Conservation (phyloP, 2,797 vertebrate genomes). For the Siniperca undulata region DNA sequence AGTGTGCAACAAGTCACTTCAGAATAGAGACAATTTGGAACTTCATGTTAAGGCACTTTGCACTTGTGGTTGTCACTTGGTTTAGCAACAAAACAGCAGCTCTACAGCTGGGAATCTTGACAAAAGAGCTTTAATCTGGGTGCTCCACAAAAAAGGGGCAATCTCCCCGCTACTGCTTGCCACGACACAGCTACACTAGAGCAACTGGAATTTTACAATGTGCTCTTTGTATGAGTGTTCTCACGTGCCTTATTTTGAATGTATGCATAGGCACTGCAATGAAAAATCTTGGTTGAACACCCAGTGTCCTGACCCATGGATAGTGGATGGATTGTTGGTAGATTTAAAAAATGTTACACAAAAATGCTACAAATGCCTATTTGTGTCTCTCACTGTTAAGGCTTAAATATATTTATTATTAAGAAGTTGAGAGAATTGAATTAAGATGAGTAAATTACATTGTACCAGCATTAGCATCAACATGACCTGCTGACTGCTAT, state of each 20-base stretch:
- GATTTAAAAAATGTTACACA: slow-evolving; percentile 4
- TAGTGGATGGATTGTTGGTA: background rate
- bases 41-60: background rate
- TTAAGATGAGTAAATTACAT: background rate
- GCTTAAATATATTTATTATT: background rate
- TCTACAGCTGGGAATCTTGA: background rate
- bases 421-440: background rate
- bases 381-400: background rate
- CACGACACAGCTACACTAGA: background rate
- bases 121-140: background rate
- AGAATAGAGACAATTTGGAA: background rate
- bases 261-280: background rate
- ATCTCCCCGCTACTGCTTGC: background rate
- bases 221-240: slow-evolving; percentile 1
- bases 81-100: slow-evolving; percentile 4
- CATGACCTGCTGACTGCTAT: slow-evolving; percentile 52
- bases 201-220: background rate
- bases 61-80: background rate
- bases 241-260: slow-evolving; percentile 10
- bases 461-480: slow-evolving; percentile 47
- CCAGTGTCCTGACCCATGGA: background rate
- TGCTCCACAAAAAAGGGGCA: background rate
- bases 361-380: background rate
- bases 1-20: background rate
- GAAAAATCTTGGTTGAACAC: slow-evolving; percentile 3